Evolutionary conservation across 2,888 invertebrate genomes (phyloP).

Genomic region (Lycia hirtaria): DNA sequence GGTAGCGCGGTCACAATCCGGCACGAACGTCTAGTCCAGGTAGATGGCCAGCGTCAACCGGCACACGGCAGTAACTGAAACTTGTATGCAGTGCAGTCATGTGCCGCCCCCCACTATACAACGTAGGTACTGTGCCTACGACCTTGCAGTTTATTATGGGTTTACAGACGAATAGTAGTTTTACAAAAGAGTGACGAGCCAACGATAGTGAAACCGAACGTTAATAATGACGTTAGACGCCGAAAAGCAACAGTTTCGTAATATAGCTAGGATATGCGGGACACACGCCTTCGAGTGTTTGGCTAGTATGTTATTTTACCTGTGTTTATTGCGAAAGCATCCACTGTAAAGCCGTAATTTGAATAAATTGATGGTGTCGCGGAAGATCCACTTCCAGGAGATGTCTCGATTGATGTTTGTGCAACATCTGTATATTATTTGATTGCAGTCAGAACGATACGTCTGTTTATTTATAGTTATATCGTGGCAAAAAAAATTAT

Average conservation of each 20-base stretch:
- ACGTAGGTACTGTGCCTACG: constrained; percentile 53
- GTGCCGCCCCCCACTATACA: constrained; percentile 70
- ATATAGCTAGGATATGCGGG: constrained; percentile 62
- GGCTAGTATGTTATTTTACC: constrained; percentile 47
- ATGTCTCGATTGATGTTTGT: constrained; percentile 35
- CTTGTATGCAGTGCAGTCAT: constrained; percentile 66
- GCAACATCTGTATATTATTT: constrained; percentile 14
- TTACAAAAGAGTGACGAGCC: constrained; percentile 81
- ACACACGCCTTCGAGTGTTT: constrained; percentile 43
- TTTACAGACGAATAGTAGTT: constrained; percentile 80
- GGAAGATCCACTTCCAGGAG: constrained; percentile 53
- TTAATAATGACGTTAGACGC: constrained; percentile 67
- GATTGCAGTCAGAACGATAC: too few relatives aligned
- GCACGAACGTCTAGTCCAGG: constrained; percentile 2
- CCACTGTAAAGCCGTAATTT: constrained; percentile 38
- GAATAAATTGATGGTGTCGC: constrained; percentile 52
- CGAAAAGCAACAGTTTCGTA: constrained; percentile 63
- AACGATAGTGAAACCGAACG: constrained; percentile 76
- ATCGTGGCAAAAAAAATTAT: not conserved
- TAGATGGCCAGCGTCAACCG: constrained; percentile 21
- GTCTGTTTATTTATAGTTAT: not conserved
- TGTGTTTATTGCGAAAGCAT: constrained; percentile 57
- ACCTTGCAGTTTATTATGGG: constrained; percentile 83
- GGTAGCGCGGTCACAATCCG: too few relatives aligned
- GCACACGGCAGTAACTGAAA: constrained; percentile 56